phyloP scores from a whole-genome alignment of 2,888 invertebrate species.

The Apodemia mormo region DNA sequence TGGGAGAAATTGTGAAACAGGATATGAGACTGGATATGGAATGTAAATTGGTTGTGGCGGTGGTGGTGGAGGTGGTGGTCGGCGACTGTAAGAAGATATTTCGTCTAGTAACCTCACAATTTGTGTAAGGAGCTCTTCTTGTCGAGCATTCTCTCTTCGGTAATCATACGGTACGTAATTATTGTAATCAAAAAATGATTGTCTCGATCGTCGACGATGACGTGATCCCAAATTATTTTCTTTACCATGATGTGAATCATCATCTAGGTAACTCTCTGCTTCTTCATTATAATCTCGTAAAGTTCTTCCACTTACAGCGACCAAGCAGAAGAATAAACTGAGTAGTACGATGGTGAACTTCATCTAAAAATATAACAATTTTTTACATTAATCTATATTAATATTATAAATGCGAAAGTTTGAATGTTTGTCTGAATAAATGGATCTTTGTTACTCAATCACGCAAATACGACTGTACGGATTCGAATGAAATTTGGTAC shows the following conservation, averaged over 20 bases:
- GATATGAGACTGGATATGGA: slow-evolving; percentile 56
- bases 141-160: slow-evolving; percentile 49
- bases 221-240: slow-evolving; percentile 44
- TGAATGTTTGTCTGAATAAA: too few species aligned
- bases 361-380: slow-evolving; percentile 57
- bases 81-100: slow-evolving; percentile 49
- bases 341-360: slow-evolving; percentile 48
- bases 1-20: slow-evolving; percentile 43
- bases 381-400: not conserved
- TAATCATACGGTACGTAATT: slow-evolving; percentile 44
- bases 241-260: slow-evolving; percentile 37
- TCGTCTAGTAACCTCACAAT: slow-evolving; percentile 61
- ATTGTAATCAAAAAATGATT: slow-evolving; percentile 55
- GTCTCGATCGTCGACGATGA: slow-evolving; percentile 55
- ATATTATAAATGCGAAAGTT: too few species aligned
- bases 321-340: slow-evolving; percentile 47
- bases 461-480: too few species aligned
- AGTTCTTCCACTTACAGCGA: slow-evolving; percentile 45
- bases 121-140: slow-evolving; percentile 52
- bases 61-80: slow-evolving; percentile 47
- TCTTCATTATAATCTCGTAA: slow-evolving; percentile 45
- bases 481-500: too few species aligned
- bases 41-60: slow-evolving; percentile 64
- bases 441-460: too few species aligned
- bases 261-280: slow-evolving; percentile 43